Conservation (phyloP, 1,140 invertebrate species). For the Zaprionus tsacasi region DNA sequence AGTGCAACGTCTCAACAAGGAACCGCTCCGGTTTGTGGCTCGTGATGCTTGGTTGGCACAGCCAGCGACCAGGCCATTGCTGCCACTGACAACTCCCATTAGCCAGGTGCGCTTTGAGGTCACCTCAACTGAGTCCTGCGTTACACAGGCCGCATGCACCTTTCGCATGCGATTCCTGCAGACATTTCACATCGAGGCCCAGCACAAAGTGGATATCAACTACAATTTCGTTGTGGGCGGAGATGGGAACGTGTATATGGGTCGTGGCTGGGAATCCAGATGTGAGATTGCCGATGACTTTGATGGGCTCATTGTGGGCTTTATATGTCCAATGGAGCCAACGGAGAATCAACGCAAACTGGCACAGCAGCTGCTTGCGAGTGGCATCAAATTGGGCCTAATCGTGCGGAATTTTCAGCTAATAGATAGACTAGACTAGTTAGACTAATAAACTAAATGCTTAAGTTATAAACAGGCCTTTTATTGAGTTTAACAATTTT, state of each 20-base stretch:
- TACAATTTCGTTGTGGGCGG: slow-evolving; percentile 92
- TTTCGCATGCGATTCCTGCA: slow-evolving; percentile 85
- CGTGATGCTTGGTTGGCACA: slow-evolving; percentile 87
- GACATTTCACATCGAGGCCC: slow-evolving; percentile 86
- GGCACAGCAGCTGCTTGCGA: slow-evolving; percentile 76
- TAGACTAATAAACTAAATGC: not conserved
- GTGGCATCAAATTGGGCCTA: slow-evolving; percentile 86
- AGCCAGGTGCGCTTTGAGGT: slow-evolving; percentile 80
- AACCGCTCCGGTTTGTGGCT: slow-evolving; percentile 76
- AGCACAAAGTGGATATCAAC: slow-evolving; percentile 86
- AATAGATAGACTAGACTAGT: slow-evolving; percentile 84
- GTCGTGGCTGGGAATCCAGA: slow-evolving; percentile 87
- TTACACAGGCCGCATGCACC: slow-evolving; percentile 58
- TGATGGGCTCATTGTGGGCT: slow-evolving; percentile 50
- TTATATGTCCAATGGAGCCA: slow-evolving; percentile 41
- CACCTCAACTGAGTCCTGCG: slow-evolving; percentile 35
- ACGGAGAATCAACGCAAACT: slow-evolving; percentile 41
- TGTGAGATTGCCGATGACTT: slow-evolving; percentile 55
- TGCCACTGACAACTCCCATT: slow-evolving; percentile 83
- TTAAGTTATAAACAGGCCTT: slow-evolving; percentile 35
- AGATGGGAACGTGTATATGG: slow-evolving; percentile 89
- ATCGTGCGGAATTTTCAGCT: slow-evolving; percentile 86
- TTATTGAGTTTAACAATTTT: slow-evolving; percentile 45
- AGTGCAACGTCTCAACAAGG: slow-evolving; percentile 64
- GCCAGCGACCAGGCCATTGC: slow-evolving; percentile 81